Base-by-base conservation (phyloP, 2,113 vertebrate genomes). In the Parotia lawesii region DNA sequence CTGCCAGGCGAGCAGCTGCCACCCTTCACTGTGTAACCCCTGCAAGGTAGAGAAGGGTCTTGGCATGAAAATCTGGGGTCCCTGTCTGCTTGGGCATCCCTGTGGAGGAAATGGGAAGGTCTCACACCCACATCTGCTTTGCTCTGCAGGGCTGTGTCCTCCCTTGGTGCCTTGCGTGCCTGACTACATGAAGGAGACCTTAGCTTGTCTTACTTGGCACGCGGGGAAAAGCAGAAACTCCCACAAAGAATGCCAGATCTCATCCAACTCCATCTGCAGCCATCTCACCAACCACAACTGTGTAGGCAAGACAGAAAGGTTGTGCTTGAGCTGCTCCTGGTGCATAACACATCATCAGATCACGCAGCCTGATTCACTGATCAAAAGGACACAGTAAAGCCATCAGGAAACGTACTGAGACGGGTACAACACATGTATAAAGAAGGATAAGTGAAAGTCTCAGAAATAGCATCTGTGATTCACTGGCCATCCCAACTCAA, bases 401-500 rank as follows among this genome's bases (percentile, higher is more conserved):
- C 4, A 5, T 25, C 47, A 58, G 69, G n/a, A 45, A 28, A 58
- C 2, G 2, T 71, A 40, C 29, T 24, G 40, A 48, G 40, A 42
- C 65, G 27, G 22, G 12, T 61, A 77, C 14, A 70, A 37, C 24
- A 15, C 12, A 72, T 37, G 6, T 65, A 15, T 28, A 45, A 73
- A 21, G 58, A 85, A 85, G 42, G 53, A 9, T 74, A 88, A 54
- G 67, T n/a, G 47, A 57, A 83, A 88, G 47, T 71, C 73, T 77
- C 69, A 87, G 73, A 87, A 95, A 54, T 60, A 79, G 31, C 21
- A 50, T 60, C 66, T 70, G 75, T 66, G 74, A 81, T 79, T 88
- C 87, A 66, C 33, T 73, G 51, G 50, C 51, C 80, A 51, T 70
- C 37, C 56, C 64, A 86, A 45, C 14, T 24, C 29, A 66, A 83